A percentile compares a stretch with the other conserved stretches of the same genome.
Evolutionary conservation across 2,113 vertebrate species (phyloP).

Genomic region (Urocolius indicus): DNA sequence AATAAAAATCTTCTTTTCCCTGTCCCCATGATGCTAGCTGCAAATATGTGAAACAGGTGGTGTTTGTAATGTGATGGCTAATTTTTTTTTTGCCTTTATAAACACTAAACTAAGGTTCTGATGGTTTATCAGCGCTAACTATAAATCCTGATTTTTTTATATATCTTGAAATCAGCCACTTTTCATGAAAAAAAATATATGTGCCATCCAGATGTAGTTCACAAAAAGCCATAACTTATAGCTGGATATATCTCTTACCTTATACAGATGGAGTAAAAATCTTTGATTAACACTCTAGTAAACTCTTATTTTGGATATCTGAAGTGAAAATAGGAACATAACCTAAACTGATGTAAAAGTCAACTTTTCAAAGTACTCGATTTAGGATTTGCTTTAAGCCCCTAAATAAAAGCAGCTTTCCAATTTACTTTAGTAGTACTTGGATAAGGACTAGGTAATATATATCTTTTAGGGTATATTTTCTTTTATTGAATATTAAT

Average conservation of each 20-base stretch:
- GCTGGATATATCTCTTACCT: neutral
- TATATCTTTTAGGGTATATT: neutral
- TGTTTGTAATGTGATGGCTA: neutral
- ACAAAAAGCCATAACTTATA: neutral
- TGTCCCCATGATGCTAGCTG: neutral
- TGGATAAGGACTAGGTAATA: neutral
- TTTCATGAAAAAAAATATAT: slow-evolving; percentile 22
- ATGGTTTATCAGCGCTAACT: neutral
- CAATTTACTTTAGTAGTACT: neutral
- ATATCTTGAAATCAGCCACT: slow-evolving; percentile 2
- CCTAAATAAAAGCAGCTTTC: neutral
- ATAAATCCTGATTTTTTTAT: neutral
- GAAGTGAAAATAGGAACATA: neutral
- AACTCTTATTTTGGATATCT: slow-evolving; percentile 24
- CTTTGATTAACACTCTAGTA: neutral
- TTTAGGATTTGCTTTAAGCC: neutral
- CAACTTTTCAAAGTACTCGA: neutral
- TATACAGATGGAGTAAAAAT: neutral
- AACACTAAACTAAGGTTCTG: neutral
- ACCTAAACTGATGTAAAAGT: neutral
- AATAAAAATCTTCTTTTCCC: neutral
- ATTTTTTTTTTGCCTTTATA: neutral
- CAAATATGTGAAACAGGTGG: neutral
- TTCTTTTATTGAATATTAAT: neutral
- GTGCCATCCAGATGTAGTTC: neutral